Evolutionary conservation across 2,888 invertebrate species (phyloP), one percentile per base, ranked within the genome.

Genomic region (Phyto melanocephala): DNA sequence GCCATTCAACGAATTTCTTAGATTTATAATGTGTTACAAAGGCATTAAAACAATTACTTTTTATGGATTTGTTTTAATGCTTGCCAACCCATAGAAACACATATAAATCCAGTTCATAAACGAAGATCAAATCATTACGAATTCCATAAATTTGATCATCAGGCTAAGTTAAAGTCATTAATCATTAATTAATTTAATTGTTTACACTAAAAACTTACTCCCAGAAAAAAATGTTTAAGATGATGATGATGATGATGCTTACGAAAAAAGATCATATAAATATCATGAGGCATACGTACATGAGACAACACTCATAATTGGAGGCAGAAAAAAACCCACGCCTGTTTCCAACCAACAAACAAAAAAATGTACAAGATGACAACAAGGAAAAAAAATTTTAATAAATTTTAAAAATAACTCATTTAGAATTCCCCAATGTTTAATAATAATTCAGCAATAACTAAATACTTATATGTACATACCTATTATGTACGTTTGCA

Each of bases 351-450:
- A 50, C 35, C 56, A 62, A 62, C 15, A 71, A 65, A 58, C 28
- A 15, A n/a, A 13, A 56, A 35, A 50, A 8, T 54, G 33, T 33
- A 17, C 60, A 47, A 63, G 20, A 56, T 70, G 63, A 71, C 70
- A 67, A 63, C 35, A 65, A 20, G n/a, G 56, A 47, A 74, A 28
- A 28, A 28, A 3, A 62, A 54, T 6, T 8, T 10, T 68, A 60
- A 76, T 71, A 76, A 74, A 70, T 70, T 47, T 45, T 37, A 75
- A 79, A 79, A 79, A 82, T 82, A 82, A 82, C 82, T 82, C 79
- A 82, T 82, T 82, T 82, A 79, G 75, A 82, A 82, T 76, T 82
- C 82, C 82, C 82, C 82, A 71, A 76, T 71, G 82, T 60, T 82
- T 79, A 82, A 79, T 82, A 82, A 81, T 75, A 75, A 54, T 70